Base-by-base conservation (phyloP, 2,113 vertebrate genomes). In the Nyctibius bracteatus region DNA sequence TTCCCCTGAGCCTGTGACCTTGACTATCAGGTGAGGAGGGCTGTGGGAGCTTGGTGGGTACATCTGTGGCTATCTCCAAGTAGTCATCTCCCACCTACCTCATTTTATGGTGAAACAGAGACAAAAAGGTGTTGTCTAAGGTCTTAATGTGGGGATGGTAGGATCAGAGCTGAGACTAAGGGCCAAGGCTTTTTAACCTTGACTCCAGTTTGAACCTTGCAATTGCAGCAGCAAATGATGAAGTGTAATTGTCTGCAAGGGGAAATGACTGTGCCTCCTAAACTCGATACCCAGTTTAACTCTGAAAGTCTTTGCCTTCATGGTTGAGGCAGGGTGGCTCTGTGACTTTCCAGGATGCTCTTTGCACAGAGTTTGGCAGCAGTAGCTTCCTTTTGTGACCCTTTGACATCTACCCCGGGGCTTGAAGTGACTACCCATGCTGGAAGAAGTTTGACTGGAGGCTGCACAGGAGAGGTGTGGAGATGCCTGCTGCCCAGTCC, bases 11-110 rank as follows among this genome's bases (percentile, higher is more conserved):
- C 98, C 96, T 59, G 96, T 97, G 27, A 97, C 41, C 61, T 25
- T 99, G 77, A 98, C 97, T 14, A 97, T 99, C 91, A 98, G 98
- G 99, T 99, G 97, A 97, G 96, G 25, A 21, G 14, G 16, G 28
- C 10, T 65, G 3, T 23, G 39, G 59, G 33, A 74, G 18, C 31
- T 58, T 10, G 19, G 12, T 44, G 63, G 37, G 33, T 35, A 61
- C 24, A 10, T 44, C 31, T 51, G 39, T 31, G 37, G 22, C 12
- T 59, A 4, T 68, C 19, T 68, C 14, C 37, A n/a, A 30, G 10
- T 13, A 8, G 23, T 43, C 37, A 3, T 25, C 27, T 75, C 30
- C 35, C 21, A 54, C 19, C 44, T 24, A 4, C 6, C 8, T 81
- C 9, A 3, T 70, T 84, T 73, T 23, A 18, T 10, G 35, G 6